These are phyloP conservation scores for Paedocypris sp. DNA, from an alignment of 2,113 vertebrate species.

Conservation along the genomic window DNA sequence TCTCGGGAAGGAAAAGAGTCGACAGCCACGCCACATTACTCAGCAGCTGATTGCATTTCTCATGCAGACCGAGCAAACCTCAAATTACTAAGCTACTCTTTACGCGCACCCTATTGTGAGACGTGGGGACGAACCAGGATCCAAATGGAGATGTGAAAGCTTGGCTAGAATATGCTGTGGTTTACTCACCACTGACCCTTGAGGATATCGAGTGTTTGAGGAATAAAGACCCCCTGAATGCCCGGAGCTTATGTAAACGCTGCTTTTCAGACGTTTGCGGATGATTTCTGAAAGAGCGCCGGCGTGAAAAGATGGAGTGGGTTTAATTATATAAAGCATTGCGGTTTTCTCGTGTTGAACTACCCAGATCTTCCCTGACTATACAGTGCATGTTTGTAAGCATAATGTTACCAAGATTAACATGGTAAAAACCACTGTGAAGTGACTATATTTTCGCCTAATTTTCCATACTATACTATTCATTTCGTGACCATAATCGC, in stretches of 20 bases:
- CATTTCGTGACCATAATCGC: no score
- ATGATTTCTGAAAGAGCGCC: no score
- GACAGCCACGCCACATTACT: slow-evolving; percentile 39
- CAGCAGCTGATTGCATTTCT: slow-evolving; percentile 47
- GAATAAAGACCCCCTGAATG: no score
- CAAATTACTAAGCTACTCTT: slow-evolving; percentile 43
- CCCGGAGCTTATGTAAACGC: no score
- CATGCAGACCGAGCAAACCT: slow-evolving; percentile 35
- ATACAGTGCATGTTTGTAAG: no score
- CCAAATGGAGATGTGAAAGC: not conserved
- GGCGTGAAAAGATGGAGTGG: not conserved
- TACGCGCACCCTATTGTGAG: slow-evolving; percentile 28
- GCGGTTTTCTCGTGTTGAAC: no score
- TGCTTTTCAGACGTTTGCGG: not conserved
- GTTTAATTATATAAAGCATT: not conserved
- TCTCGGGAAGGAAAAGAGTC: slow-evolving; percentile 30
- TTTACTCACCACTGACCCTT: slow-evolving; percentile 7
- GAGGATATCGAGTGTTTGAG: no score
- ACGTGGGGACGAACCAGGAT: not conserved
- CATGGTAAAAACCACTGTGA: no score
- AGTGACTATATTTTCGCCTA: no score
- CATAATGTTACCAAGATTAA: no score
- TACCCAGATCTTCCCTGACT: no score
- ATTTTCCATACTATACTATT: no score
- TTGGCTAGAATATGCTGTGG: slow-evolving; percentile 1